Conservation (phyloP, 2,113 vertebrate genomes). For the Pica pica region DNA sequence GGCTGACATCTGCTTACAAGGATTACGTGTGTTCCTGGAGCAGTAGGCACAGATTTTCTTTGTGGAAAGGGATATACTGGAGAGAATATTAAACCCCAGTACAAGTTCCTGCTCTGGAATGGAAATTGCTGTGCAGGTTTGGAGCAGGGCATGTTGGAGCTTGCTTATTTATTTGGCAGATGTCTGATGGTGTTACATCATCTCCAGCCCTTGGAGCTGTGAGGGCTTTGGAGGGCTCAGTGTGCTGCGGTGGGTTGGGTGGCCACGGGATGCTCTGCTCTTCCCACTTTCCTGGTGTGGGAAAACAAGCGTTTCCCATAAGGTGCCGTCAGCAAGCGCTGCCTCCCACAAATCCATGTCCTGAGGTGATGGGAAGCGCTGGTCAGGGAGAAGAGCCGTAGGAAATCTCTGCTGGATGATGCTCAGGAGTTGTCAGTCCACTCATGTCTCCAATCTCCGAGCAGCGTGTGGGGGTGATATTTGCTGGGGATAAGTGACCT, state of each 20-base stretch:
- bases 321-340: not conserved
- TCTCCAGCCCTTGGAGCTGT: not conserved
- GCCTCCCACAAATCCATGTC: not conserved
- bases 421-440: not conserved
- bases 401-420: not conserved
- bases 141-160: not conserved
- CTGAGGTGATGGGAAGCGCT: not conserved
- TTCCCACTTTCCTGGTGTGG: not conserved
- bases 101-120: not conserved
- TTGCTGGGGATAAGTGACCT: not conserved
- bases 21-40: constrained; percentile 54
- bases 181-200: not conserved
- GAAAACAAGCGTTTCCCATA: not conserved
- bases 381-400: not conserved
- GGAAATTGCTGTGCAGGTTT: constrained; percentile 1
- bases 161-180: constrained; percentile 26
- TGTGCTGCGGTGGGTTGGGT: not conserved
- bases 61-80: not conserved
- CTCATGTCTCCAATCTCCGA: not conserved
- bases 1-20: constrained; percentile 46
- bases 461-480: not conserved
- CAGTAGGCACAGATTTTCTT: not conserved
- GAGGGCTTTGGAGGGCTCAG: not conserved
- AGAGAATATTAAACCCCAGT: not conserved
- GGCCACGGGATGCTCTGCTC: not conserved